These are phyloP conservation scores for Magallana ariakensis DNA, from an alignment of 1,140 invertebrate genomes.

Conservation along the genomic window DNA sequence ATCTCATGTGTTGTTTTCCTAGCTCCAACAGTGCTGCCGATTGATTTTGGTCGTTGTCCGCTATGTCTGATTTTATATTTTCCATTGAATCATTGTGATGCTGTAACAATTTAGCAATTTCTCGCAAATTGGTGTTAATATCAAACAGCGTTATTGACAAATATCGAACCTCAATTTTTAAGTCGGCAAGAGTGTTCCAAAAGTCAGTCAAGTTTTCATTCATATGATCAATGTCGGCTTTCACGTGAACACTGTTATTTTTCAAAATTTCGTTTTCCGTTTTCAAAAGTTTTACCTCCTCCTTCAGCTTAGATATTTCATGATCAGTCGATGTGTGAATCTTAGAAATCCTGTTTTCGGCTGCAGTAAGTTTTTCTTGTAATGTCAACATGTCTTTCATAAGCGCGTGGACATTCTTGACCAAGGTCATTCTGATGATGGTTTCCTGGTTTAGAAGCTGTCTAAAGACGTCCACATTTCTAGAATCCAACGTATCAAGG, in stretches of 20 bases:
- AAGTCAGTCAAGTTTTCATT: neutral
- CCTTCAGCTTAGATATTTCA: neutral
- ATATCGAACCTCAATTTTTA: neutral
- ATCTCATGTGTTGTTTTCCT: neutral
- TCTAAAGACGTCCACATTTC: neutral
- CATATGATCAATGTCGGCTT: neutral
- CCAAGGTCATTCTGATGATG: neutral
- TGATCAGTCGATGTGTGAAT: neutral
- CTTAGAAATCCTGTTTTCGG: neutral
- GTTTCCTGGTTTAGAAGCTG: slow-evolving; percentile 29
- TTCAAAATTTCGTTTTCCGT: neutral
- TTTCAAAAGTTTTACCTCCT: neutral
- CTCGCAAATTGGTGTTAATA: neutral
- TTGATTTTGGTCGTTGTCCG: neutral
- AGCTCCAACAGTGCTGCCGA: neutral
- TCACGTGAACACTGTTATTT: neutral
- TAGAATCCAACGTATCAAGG: neutral
- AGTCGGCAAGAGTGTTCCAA: neutral
- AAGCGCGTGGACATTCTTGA: neutral
- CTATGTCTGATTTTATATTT: neutral
- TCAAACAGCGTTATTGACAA: neutral
- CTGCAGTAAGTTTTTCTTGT: neutral
- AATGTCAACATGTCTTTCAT: slow-evolving; percentile 5
- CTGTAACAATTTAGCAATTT: neutral
- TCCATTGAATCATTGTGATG: neutral